Percentiles rank a stretch among this genome's conserved stretches.
Conservation (phyloP, 2,888 invertebrate species). For the Cremastobaeus sp. region DNA sequence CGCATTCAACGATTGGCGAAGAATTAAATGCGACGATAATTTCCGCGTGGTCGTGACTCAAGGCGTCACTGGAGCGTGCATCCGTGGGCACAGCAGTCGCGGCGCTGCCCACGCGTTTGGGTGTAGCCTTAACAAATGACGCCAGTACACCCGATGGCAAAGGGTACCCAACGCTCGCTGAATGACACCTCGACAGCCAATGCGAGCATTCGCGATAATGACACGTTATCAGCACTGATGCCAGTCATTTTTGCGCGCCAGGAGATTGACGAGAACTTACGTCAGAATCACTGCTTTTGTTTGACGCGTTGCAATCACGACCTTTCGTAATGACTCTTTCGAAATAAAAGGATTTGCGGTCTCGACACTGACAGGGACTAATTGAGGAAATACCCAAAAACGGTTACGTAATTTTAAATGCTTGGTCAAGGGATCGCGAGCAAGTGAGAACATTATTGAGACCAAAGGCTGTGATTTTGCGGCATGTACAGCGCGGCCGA, state of each 20-base stretch:
- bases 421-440: no score
- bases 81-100: slow-evolving; percentile 71
- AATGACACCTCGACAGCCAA: slow-evolving; percentile 38
- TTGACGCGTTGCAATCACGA: slow-evolving; percentile 10
- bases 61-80: slow-evolving; percentile 70
- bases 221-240: slow-evolving; percentile 29
- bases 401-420: no score
- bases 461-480: no score
- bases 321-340: no score
- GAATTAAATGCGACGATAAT: slow-evolving; percentile 67
- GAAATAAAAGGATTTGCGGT: no score
- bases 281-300: slow-evolving; percentile 14
- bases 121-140: slow-evolving; percentile 62
- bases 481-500: no score
- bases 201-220: slow-evolving; percentile 31
- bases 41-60: slow-evolving; percentile 68
- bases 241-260: slow-evolving; percentile 2
- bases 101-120: slow-evolving; percentile 64
- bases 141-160: slow-evolving; percentile 25
- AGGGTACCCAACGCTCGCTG: slow-evolving; percentile 30
- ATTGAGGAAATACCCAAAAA: no score
- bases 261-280: background rate
- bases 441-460: no score
- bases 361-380: no score
- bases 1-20: slow-evolving; percentile 58